Evolutionary conservation across 2,113 vertebrate species (phyloP), one percentile per base, ranked within the genome.

Genomic region (Macaca nemestrina): DNA sequence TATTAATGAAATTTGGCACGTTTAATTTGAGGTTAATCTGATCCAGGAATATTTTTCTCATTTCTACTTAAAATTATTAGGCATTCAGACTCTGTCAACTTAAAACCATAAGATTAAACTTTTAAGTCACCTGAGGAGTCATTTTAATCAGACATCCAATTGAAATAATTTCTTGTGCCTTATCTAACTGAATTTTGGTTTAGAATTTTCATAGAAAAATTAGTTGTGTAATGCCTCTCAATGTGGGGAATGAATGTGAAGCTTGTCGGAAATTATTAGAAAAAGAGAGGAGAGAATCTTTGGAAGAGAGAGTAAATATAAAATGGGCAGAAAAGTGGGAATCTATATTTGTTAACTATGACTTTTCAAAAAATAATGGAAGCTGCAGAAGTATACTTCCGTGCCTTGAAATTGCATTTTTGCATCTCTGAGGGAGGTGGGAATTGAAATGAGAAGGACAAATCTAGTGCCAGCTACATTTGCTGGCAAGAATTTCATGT

Each of bases 1-100:
- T 96, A 88, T 97, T 97, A 95, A 94, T 94, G 68, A 90, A 91
- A 57, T 48, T 80, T 93, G 64, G n/a, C 8, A 73, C 91, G 35
- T 17, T 90, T 85, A 94, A 83, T 52, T 90, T 88, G 14, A 98
- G 35, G 20, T 5, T 57, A 79, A 72, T 68, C 12, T 59, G 52
- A 85, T 94, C 68, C 43, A 91, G n/a, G 23, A 87, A 93, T 93
- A 94, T 59, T 48, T 84, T 88, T 90, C 45, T 70, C 57, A 88
- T 68, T 94, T 89, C 82, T 95, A 78, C 50, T 88, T 81, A 90
- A 90, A 93, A 40, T 6, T 89, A 22, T 93, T 84, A 92, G 55
- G 90, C 16, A 90, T 75, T 20, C 20, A 76, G 45, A 78, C 64
- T 78, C 16, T 57, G 40, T 92, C 48, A 82, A 20, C 35, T 64